Percentiles rank a stretch among this genome's conserved stretches.
Conservation (phyloP, 2,797 vertebrate genomes). For the Nothura maculosa region DNA sequence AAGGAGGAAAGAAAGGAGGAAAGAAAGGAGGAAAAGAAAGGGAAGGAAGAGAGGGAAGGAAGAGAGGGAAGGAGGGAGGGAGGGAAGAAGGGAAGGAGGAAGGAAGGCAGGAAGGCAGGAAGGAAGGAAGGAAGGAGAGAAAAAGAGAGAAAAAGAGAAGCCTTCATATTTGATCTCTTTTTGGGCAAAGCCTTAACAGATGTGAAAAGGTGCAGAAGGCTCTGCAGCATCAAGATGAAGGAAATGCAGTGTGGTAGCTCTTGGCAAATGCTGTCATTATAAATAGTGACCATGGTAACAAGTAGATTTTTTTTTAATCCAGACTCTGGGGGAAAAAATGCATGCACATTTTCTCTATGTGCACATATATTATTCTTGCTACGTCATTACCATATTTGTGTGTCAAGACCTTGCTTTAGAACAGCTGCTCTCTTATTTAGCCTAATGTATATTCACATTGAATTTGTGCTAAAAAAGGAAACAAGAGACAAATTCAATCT, state of each 20-base stretch:
- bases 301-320: neutral
- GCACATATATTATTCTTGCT: neutral
- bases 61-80: too few relatives aligned
- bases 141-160: neutral
- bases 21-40: too few relatives aligned
- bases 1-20: too few relatives aligned
- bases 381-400: constrained; percentile 2
- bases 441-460: constrained; percentile 14
- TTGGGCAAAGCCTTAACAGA: neutral
- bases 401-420: constrained; percentile 43
- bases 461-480: constrained; percentile 34
- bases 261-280: neutral
- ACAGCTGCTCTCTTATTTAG: neutral
- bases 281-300: neutral
- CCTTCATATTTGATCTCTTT: neutral
- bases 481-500: neutral
- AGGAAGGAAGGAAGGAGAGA: too few relatives aligned
- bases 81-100: too few relatives aligned
- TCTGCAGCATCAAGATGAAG: neutral
- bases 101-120: too few relatives aligned
- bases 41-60: too few relatives aligned
- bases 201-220: neutral
- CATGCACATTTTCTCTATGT: neutral
- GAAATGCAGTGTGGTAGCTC: neutral
- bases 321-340: neutral